phyloP scores from a whole-genome alignment of 1,140 invertebrate genomes.

The Daktulosphaira vitifoliae region DNA sequence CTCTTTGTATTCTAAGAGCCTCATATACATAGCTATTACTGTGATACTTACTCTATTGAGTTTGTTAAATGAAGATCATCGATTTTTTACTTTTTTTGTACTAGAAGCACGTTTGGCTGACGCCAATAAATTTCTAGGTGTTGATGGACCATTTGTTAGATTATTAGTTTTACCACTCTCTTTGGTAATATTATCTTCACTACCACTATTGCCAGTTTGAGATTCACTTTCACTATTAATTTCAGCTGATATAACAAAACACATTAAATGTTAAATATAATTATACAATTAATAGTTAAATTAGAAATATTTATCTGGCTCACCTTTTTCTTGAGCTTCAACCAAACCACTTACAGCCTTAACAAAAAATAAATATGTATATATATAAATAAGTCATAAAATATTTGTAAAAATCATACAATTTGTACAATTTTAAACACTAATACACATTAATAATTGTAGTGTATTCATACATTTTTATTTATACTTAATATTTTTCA shows the following conservation, averaged over 20 bases:
- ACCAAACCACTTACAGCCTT: conserved; percentile 75
- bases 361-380: no score
- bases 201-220: conserved; percentile 61
- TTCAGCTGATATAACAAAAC: conserved; percentile 53
- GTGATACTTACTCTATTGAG: conserved; percentile 31
- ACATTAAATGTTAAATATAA: conserved; percentile 26
- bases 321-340: conserved; percentile 61
- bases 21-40: no score
- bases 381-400: no score
- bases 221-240: conserved; percentile 83
- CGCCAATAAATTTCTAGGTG: conserved; percentile 30
- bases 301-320: conserved; percentile 45
- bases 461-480: no score
- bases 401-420: no score
- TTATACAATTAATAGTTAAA: no score
- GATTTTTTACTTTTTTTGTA: conserved; percentile 37
- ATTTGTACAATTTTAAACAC: no score
- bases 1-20: no score
- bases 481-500: no score
- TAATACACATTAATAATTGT: no score
- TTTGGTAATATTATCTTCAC: conserved; percentile 51
- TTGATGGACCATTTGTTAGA: conserved; percentile 35
- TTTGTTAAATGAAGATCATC: conserved; percentile 35
- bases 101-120: conserved; percentile 35
- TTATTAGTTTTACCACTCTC: conserved; percentile 37